phyloP scores from a whole-genome alignment of 2,888 invertebrate species.

The Keiferia lycopersicella region DNA sequence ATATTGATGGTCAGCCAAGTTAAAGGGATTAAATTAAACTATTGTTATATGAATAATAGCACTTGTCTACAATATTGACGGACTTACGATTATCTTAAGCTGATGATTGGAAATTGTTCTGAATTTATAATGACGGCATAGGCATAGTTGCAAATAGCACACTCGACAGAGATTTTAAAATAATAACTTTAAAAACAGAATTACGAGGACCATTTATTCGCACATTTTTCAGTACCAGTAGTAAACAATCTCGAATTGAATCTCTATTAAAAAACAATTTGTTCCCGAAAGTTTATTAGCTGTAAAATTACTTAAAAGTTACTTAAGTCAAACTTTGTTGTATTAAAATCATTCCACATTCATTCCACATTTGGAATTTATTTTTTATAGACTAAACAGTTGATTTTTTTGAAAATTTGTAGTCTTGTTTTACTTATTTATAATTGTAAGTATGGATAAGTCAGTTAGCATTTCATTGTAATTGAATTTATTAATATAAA shows the following conservation, averaged over 20 bases:
- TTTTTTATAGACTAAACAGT: constrained; percentile 35
- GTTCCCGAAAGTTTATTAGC: constrained; percentile 24
- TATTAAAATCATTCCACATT: constrained; percentile 51
- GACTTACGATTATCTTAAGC: neutral
- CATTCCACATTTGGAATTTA: constrained; percentile 57
- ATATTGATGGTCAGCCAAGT: neutral
- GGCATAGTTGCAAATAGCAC: constrained; percentile 9
- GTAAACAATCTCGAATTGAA: constrained; percentile 29
- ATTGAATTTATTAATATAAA: constrained; percentile 15
- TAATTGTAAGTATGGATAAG: constrained; percentile 40
- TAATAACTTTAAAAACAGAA: constrained; percentile 10
- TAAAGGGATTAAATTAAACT: neutral
- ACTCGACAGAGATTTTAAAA: constrained; percentile 26
- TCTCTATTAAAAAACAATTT: constrained; percentile 33
- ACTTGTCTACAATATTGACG: neutral
- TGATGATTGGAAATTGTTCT: neutral
- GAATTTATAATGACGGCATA: neutral
- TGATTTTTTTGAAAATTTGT: constrained; percentile 15
- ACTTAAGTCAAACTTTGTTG: constrained; percentile 30
- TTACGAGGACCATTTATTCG: constrained; percentile 26
- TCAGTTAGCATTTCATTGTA: constrained; percentile 33
- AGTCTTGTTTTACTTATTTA: constrained; percentile 36
- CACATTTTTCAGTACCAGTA: neutral
- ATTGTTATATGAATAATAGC: constrained; percentile 9
- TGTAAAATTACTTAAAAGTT: neutral